Evolutionary conservation across 2,888 invertebrate species (phyloP).

Genomic region (Heliconius hortense): DNA sequence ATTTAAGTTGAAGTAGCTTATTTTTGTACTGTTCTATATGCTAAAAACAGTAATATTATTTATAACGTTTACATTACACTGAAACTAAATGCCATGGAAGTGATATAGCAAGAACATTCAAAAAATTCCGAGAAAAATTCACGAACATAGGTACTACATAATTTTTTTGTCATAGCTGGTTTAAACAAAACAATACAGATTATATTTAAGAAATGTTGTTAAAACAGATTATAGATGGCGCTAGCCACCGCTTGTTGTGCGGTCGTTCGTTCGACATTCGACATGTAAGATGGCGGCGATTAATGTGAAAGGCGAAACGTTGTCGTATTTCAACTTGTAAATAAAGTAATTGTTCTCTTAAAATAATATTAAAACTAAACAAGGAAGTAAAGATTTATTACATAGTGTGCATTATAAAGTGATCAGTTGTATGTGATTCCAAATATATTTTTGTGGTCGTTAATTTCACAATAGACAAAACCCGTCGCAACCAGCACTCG

Average conservation of each 20-base stretch:
- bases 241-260: conserved; percentile 82
- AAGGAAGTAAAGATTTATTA: conserved; percentile 53
- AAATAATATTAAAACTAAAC: conserved; percentile 56
- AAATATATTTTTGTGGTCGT: conserved; percentile 63
- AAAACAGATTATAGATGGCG: conserved; percentile 82
- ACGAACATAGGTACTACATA: too few relatives aligned
- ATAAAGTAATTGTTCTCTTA: conserved; percentile 71
- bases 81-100: too few relatives aligned
- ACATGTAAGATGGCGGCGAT: conserved; percentile 84
- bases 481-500: conserved; percentile 79
- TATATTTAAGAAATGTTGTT: conserved; percentile 22
- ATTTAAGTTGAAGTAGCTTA: too few relatives aligned
- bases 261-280: conserved; percentile 79
- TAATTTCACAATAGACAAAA: conserved; percentile 80
- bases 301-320: conserved; percentile 86
- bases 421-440: conserved; percentile 59
- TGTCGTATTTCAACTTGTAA: conserved; percentile 79
- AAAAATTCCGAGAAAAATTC: too few relatives aligned
- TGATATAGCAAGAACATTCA: too few relatives aligned
- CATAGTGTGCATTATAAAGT: conserved; percentile 63
- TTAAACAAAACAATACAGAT: too few relatives aligned
- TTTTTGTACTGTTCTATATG: too few relatives aligned
- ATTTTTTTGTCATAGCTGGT: too few relatives aligned
- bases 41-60: too few relatives aligned
- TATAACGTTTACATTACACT: too few relatives aligned